Evolutionary conservation across 2,797 vertebrate species (phyloP).

Genomic region (Hemibagrus guttatus): DNA sequence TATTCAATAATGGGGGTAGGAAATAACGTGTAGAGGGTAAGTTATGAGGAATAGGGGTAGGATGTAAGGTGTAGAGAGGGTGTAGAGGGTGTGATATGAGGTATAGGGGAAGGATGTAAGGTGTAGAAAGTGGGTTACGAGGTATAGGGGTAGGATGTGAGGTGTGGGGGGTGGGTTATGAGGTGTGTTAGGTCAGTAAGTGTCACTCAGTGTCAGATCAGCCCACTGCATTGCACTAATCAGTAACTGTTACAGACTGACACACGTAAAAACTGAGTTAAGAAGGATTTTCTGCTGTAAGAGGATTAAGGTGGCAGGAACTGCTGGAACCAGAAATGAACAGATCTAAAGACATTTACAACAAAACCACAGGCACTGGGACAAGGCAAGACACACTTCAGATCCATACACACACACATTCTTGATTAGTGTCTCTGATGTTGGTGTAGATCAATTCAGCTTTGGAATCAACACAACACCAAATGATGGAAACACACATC

Average conservation of each 20-base stretch:
- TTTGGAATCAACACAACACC: neutral
- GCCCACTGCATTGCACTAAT: slow-evolving; percentile 47
- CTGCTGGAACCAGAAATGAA: slow-evolving; percentile 65
- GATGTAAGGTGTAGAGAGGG: neutral
- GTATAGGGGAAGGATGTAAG: neutral
- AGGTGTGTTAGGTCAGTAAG: neutral
- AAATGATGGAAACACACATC: neutral
- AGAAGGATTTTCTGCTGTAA: slow-evolving; percentile 75
- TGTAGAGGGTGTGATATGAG: neutral
- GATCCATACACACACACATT: neutral
- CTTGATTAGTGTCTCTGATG: neutral
- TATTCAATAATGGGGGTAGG: too few species aligned
- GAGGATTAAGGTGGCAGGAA: slow-evolving; percentile 85
- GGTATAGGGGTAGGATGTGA: neutral
- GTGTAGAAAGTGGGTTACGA: neutral
- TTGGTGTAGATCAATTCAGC: neutral
- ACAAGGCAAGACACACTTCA: neutral
- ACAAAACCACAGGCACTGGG: neutral
- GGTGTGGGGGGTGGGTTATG: neutral
- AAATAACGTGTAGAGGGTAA: too few species aligned
- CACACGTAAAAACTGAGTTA: slow-evolving; percentile 78
- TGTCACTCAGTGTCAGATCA: neutral
- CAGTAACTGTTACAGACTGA: slow-evolving; percentile 84
- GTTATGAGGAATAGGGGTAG: too few species aligned
- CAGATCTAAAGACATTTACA: neutral